phyloP scores from a whole-genome alignment of 2,888 invertebrate genomes.

The Panorpa germanica region DNA sequence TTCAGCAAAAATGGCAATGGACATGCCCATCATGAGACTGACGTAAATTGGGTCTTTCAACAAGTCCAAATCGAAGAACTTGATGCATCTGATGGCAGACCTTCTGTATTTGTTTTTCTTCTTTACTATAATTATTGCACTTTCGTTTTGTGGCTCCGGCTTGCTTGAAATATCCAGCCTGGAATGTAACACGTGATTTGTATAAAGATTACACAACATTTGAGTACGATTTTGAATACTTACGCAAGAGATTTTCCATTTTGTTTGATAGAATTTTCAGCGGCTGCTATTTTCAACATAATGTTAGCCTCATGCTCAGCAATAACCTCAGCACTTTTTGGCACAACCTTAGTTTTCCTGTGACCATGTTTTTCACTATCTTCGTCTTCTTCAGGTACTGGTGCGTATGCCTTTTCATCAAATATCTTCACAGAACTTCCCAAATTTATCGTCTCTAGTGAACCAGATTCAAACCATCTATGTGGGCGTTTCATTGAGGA shows the following conservation, averaged over 20 bases:
- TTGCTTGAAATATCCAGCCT: conserved; percentile 2
- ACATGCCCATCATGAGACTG: conserved; percentile 45
- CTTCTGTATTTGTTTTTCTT: conserved; percentile 7
- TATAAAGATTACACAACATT: too few relatives aligned
- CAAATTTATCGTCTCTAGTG: conserved; percentile 31
- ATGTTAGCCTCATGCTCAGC: not conserved
- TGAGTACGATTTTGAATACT: too few relatives aligned
- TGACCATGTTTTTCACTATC: not conserved
- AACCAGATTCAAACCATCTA: conserved; percentile 30
- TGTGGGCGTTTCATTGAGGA: too few relatives aligned
- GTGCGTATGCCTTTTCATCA: conserved; percentile 17
- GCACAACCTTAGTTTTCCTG: not conserved
- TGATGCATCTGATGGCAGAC: conserved; percentile 4
- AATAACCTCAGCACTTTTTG: not conserved
- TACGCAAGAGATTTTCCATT: too few relatives aligned
- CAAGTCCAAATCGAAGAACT: conserved; percentile 42
- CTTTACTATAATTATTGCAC: conserved; percentile 17
- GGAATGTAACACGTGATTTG: too few relatives aligned
- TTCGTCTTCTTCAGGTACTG: conserved; percentile 9
- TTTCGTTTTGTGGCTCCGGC: conserved; percentile 11
- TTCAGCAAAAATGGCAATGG: conserved; percentile 47
- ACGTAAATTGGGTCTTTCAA: conserved; percentile 46
- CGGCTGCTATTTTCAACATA: not conserved
- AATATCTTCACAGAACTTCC: conserved; percentile 41
- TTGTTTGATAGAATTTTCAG: not conserved